Conservation (phyloP, 37 sponge, comb jelly and placozoan genomes). For the Spongilla lacustris region DNA sequence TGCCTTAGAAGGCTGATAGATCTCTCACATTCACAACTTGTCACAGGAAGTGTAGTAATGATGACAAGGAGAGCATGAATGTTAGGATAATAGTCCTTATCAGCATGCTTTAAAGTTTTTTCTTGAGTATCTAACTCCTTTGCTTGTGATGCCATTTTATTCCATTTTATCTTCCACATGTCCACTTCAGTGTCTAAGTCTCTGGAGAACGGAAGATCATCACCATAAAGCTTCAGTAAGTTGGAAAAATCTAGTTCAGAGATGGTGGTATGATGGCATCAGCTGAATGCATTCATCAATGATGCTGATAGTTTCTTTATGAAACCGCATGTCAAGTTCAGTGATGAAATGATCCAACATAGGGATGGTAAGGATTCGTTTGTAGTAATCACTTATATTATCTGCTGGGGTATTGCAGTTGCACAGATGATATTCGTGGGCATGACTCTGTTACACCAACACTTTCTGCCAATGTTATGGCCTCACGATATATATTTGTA, state of each 20-base stretch:
- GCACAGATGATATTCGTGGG: no score
- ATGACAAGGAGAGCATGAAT: slow-evolving; percentile 48
- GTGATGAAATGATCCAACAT: slow-evolving; percentile 35
- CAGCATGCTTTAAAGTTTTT: slow-evolving; percentile 33
- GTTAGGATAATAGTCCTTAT: slow-evolving; percentile 55
- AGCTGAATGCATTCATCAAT: slow-evolving; percentile 49
- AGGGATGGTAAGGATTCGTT: slow-evolving; percentile 46
- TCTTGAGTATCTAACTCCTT: slow-evolving; percentile 17
- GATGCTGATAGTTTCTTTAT: slow-evolving; percentile 15
- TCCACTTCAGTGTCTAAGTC: slow-evolving; percentile 48
- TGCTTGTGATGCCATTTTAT: no score
- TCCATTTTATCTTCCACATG: slow-evolving; percentile 55
- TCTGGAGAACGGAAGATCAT: no score
- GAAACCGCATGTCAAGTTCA: slow-evolving; percentile 46
- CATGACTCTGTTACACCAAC: no score
- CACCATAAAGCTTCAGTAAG: slow-evolving; percentile 33
- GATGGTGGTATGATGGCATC: slow-evolving; percentile 21
- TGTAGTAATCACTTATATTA: slow-evolving; percentile 24
- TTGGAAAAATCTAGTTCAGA: not conserved
- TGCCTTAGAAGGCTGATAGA: slow-evolving; percentile 50
- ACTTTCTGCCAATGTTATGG: not conserved
- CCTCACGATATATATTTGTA: slow-evolving; percentile 25
- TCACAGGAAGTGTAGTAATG: slow-evolving; percentile 72
- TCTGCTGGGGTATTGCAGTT: slow-evolving; percentile 32
- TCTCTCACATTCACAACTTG: slow-evolving; percentile 66